Conservation (phyloP, 2,113 vertebrate species). For the Pseudorasbora parva region DNA sequence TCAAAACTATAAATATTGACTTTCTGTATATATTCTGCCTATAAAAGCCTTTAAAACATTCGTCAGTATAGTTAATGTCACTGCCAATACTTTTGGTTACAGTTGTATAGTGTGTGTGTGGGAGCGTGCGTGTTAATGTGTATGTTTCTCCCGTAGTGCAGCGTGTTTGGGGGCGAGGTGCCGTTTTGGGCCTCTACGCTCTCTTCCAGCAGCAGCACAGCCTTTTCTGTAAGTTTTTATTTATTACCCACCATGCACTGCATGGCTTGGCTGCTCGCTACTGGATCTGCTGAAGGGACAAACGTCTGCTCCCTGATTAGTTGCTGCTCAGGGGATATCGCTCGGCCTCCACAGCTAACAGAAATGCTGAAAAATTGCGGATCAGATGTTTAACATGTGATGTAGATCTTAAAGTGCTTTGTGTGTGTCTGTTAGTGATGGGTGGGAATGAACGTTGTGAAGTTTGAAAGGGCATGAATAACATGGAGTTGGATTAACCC, state of each 20-base stretch:
- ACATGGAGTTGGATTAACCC: constrained; percentile 13
- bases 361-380: constrained; percentile 30
- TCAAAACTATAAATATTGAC: too few species aligned
- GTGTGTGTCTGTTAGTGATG: background rate
- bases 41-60: too few species aligned
- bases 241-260: constrained; percentile 71
- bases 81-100: background rate
- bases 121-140: constrained; percentile 54
- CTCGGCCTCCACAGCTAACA: constrained; percentile 38
- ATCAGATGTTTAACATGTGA: constrained; percentile 25
- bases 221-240: constrained; percentile 74
- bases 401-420: constrained; percentile 20
- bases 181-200: constrained; percentile 73
- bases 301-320: constrained; percentile 33
- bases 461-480: background rate
- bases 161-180: constrained; percentile 73
- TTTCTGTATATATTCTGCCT: too few species aligned
- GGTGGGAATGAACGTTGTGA: background rate
- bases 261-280: constrained; percentile 76
- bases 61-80: too few species aligned
- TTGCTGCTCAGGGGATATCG: constrained; percentile 11
- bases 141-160: constrained; percentile 74
- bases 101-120: too few species aligned
- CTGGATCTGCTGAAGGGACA: constrained; percentile 42
- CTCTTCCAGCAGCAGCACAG: constrained; percentile 72